Percentiles rank a stretch among this genome's conserved stretches.
phyloP scores from a whole-genome alignment of 2,797 vertebrate genomes.

The Hyperoplus immaculatus region DNA sequence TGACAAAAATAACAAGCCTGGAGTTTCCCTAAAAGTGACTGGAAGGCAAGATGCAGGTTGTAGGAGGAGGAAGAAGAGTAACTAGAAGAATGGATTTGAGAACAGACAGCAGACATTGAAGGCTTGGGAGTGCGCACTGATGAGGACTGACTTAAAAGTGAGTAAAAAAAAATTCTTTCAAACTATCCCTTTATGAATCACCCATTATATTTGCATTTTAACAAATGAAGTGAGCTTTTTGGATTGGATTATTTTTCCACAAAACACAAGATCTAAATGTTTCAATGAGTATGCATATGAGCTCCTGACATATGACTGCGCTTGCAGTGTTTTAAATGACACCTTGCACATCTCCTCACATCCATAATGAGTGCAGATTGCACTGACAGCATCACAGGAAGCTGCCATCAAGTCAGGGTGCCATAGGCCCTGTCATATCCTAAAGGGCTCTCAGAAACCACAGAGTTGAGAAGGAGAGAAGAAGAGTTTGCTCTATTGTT shows the following conservation, averaged over 20 bases:
- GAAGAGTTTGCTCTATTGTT: slow-evolving; percentile 48
- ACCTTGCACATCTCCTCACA: slow-evolving; percentile 37
- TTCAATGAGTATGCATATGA: slow-evolving; percentile 31
- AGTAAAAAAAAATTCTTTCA: slow-evolving; percentile 41
- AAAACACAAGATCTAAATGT: neutral
- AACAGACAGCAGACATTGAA: slow-evolving; percentile 19
- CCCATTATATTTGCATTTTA: neutral
- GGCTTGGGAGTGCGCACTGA: slow-evolving; percentile 22
- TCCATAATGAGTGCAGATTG: slow-evolving; percentile 59
- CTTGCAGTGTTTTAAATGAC: slow-evolving; percentile 29
- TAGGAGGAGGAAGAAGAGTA: slow-evolving; percentile 25
- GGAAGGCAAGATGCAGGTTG: slow-evolving; percentile 4
- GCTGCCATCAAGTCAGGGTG: slow-evolving; percentile 38
- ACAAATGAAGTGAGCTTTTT: neutral
- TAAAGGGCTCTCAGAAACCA: slow-evolving; percentile 36
- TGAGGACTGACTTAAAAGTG: slow-evolving; percentile 47
- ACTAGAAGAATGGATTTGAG: slow-evolving; percentile 22
- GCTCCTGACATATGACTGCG: slow-evolving; percentile 3
- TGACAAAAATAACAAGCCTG: slow-evolving; percentile 1
- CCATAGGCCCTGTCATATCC: slow-evolving; percentile 46
- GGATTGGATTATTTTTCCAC: neutral
- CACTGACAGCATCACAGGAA: slow-evolving; percentile 43
- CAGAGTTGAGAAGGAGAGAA: slow-evolving; percentile 36
- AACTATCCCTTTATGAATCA: neutral
- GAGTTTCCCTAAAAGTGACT: slow-evolving; percentile 50